Evolutionary conservation across 2,888 invertebrate genomes (phyloP).

Genomic region (Microctonus aethiopoides): DNA sequence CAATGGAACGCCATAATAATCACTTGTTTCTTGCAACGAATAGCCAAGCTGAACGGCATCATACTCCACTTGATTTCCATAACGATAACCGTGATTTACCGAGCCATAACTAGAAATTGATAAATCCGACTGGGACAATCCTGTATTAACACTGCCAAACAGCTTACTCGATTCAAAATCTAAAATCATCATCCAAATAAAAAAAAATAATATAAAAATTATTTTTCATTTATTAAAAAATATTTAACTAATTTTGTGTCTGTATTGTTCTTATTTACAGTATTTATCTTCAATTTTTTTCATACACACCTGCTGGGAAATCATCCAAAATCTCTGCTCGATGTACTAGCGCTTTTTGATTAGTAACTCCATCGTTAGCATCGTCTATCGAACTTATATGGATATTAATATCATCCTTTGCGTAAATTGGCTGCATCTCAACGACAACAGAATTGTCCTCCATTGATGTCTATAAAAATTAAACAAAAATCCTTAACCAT

Average conservation of each 20-base stretch:
- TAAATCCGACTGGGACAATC: conserved; percentile 84
- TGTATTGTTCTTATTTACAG: no score
- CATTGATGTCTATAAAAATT: conserved; percentile 57
- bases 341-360: conserved; percentile 70
- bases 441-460: conserved; percentile 62
- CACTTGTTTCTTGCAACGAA: conserved; percentile 69
- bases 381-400: conserved; percentile 55
- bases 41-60: conserved; percentile 80
- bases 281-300: not conserved
- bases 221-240: not conserved
- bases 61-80: conserved; percentile 83
- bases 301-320: conserved; percentile 49
- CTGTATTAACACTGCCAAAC: conserved; percentile 75
- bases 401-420: conserved; percentile 47
- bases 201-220: not conserved
- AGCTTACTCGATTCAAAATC: conserved; percentile 65
- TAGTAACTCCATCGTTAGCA: conserved; percentile 57
- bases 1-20: conserved; percentile 68
- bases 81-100: conserved; percentile 79
- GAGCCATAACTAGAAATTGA: conserved; percentile 79
- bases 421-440: conserved; percentile 60
- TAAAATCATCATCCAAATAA: conserved; percentile 35
- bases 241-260: no score
- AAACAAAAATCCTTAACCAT: not conserved
- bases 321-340: conserved; percentile 63